Evolutionary conservation across 2,888 invertebrate genomes (phyloP), one percentile per base, ranked within the genome.

Genomic region (Hyposoter dolosus): DNA sequence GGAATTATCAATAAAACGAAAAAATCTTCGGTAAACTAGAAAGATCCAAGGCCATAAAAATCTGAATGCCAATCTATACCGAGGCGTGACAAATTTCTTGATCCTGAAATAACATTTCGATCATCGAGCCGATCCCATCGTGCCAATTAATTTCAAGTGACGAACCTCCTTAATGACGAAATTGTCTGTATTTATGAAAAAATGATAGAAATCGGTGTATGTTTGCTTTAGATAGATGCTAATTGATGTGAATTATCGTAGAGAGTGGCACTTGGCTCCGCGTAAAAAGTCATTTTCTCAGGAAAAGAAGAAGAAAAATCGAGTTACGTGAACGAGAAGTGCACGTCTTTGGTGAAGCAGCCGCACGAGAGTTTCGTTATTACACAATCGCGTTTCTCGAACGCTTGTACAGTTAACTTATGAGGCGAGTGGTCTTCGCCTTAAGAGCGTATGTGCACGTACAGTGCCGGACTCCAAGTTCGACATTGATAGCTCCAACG

Each of bases 371-470:
- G 83, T 83, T 81, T 83, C 77, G 80, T 83, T 74, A 68, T 86
- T 86, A 72, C 83, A 83, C 85, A 86, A 86, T 83, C 83, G 83
- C 83, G 83, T 74, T 72, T 72, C 80, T 77, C 71, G 56, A 72
- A 68, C 72, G 83, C 72, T 83, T 79, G 79, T 80, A 86, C 85
- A 80, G 85, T 86, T 83, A 83, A 83, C 53, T 72, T 72, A 80
- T 74, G 75, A 28, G 74, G 12, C 56, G 69, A 79, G 82, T 53
- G 32, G 81, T 80, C 80, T 76, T 85, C 60, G 79, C 40, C 71
- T 75, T 66, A 79, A 43, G 32, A 65, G 75, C 63, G n/a, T 53
- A 60, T 23, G 23, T 56, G n/a, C 5, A 47, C 50, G 53, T 69
- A 65, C 50, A 43, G 43, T 28, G 28, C 19, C 23, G 56, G n/a